Percentiles rank a stretch among this genome's conserved stretches.
Evolutionary conservation across 2,888 invertebrate genomes (phyloP).

Genomic region (Leptinotarsa juncta): DNA sequence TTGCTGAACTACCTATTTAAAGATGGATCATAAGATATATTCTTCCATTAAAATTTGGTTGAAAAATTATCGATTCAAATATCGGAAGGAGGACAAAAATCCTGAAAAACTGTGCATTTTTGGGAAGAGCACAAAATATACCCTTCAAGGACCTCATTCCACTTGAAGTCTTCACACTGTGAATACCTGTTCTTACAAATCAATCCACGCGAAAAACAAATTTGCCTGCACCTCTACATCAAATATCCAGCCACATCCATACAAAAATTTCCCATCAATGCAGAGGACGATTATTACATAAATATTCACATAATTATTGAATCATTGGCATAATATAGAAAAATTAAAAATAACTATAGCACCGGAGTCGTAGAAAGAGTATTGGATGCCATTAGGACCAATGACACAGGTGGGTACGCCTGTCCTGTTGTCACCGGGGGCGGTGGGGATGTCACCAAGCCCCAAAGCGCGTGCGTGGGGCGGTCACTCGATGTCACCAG

Average conservation of each 20-base stretch:
- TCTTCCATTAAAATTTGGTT: too few relatives aligned
- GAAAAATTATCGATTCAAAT: too few relatives aligned
- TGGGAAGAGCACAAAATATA: too few relatives aligned
- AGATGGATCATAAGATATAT: too few relatives aligned
- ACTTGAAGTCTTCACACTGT: too few relatives aligned
- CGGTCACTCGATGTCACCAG: conserved; percentile 63
- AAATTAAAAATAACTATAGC: conserved; percentile 31
- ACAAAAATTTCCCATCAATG: neutral
- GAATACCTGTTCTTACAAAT: too few relatives aligned
- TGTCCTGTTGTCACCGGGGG: conserved; percentile 64
- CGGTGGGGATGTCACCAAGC: conserved; percentile 63
- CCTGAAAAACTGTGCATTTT: too few relatives aligned
- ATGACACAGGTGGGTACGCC: conserved; percentile 65
- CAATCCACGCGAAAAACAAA: too few relatives aligned
- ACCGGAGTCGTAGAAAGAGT: conserved; percentile 50
- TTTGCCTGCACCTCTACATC: too few relatives aligned
- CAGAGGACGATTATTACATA: neutral
- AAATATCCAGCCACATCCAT: neutral
- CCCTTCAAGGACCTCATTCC: too few relatives aligned
- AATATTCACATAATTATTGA: conserved; percentile 14
- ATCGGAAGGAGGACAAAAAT: too few relatives aligned
- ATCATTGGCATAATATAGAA: conserved; percentile 19
- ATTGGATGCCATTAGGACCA: conserved; percentile 63
- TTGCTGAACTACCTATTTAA: too few relatives aligned
- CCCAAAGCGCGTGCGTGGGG: conserved; percentile 61